Base-by-base conservation (phyloP, 2,113 vertebrate species). In the Andinoacara biseriatus region DNA sequence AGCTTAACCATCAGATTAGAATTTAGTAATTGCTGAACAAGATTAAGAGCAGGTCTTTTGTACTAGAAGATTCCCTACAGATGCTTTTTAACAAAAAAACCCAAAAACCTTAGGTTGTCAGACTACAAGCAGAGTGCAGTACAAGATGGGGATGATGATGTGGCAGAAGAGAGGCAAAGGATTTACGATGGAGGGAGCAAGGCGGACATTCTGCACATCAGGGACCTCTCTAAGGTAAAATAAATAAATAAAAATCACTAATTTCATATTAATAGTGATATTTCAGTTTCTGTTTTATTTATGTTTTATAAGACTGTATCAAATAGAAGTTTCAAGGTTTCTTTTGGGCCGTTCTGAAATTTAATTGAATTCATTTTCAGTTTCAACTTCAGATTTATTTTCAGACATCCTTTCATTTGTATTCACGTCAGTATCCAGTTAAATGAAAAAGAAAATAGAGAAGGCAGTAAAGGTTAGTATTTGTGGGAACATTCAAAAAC, bases 141-240 rank as follows among this genome's bases (percentile, higher is more conserved):
- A 61, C 52, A 46, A 60, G 95, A 95, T 77, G 97, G 99, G 93
- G 98, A 99, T 5, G 96, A 97, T 2, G 97, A 98, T 8, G 97
- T 99, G 59, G 96, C 97, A 76, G 95, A 96, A 86, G 98, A 99
- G 95, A 96, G 98, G 87, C 91, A 94, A 92, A 96, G 97, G 87
- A 95, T 99, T 89, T 91, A 96, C 82, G 95, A 87, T 10, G 96
- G 97, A 52, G 95, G 93, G 15, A 97, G 93, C 88, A 97, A 95
- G 94, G 95, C 79, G 2, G 96, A 98, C 95, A 95, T 99, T 88
- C 94, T 99, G 89, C 95, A 95, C 80, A 93, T 99, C 81, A 94
- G 94, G 87, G 96, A 98, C 87, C 94, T 99, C 56, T 97, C 95
- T 11, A 99, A 99, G 96, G 98, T 98, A 59, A 60, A 54, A 17